Evolutionary conservation across 2,888 invertebrate species (phyloP).

Genomic region (Metopia argyrocephala): DNA sequence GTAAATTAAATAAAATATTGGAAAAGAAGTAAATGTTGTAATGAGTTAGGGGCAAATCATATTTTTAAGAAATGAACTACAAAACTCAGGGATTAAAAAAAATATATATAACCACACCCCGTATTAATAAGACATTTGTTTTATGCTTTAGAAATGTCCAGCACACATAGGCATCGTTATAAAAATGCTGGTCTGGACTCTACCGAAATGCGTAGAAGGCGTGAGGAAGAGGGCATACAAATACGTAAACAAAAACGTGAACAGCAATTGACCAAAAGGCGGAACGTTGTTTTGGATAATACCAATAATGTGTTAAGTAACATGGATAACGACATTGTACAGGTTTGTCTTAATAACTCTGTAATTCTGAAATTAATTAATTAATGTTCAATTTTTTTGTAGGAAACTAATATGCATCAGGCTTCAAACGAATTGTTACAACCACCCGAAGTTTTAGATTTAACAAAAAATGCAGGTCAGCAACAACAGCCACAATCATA

Average conservation of each 20-base stretch:
- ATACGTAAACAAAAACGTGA: slow-evolving; percentile 96
- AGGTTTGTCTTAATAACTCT: slow-evolving; percentile 71
- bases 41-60: slow-evolving; percentile 22
- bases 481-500: slow-evolving; percentile 43
- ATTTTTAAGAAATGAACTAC: background rate
- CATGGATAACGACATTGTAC: slow-evolving; percentile 76
- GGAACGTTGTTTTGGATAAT: slow-evolving; percentile 85
- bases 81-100: background rate
- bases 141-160: slow-evolving; percentile 82
- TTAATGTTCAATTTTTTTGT: slow-evolving; percentile 3
- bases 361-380: background rate
- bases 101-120: slow-evolving; percentile 54
- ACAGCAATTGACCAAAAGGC: slow-evolving; percentile 93
- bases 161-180: slow-evolving; percentile 92
- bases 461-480: slow-evolving; percentile 49
- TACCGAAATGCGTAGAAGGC: slow-evolving; percentile 91
- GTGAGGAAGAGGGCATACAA: slow-evolving; percentile 98
- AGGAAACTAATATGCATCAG: slow-evolving; percentile 71
- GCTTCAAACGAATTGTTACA: slow-evolving; percentile 43
- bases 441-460: slow-evolving; percentile 46
- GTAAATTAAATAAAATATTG: background rate
- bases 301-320: slow-evolving; percentile 63
- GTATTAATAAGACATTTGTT: background rate
- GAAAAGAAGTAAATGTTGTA: slow-evolving; percentile 49
- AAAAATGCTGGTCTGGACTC: slow-evolving; percentile 96